Evolutionary conservation across 2,888 invertebrate species (phyloP).

Genomic region (Athalia circularis): DNA sequence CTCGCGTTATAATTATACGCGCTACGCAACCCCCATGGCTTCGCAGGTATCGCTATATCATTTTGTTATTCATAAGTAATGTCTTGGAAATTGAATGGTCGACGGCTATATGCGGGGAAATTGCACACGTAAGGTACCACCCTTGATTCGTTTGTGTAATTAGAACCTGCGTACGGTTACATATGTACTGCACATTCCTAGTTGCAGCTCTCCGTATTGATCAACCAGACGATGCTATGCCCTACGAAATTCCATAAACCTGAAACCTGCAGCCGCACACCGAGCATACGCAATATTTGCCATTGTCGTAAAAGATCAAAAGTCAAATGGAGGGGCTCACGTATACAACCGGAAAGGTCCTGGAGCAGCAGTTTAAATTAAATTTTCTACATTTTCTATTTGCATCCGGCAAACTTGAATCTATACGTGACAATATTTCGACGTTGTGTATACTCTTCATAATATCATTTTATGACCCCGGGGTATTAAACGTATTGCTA

Average conservation of each 20-base stretch:
- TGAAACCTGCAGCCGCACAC: background rate
- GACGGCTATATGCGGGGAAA: background rate
- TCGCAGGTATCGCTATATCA: constrained; percentile 1
- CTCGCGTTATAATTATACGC: background rate
- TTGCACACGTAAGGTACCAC: too few species aligned
- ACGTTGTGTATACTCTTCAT: too few species aligned
- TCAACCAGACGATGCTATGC: constrained; percentile 21
- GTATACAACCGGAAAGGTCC: background rate
- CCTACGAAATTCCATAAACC: constrained; percentile 30
- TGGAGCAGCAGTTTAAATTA: constrained; percentile 13
- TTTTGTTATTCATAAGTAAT: constrained; percentile 17
- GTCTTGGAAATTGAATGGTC: constrained; percentile 6
- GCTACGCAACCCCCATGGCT: background rate
- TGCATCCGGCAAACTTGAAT: background rate
- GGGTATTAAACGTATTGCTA: too few species aligned
- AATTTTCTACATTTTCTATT: background rate
- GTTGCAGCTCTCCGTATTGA: constrained; percentile 28
- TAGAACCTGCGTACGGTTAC: background rate
- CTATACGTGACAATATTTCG: background rate
- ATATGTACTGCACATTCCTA: background rate
- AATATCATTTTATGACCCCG: too few species aligned
- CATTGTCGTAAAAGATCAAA: constrained; percentile 21
- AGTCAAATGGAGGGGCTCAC: constrained; percentile 5
- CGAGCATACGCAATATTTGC: constrained; percentile 20
- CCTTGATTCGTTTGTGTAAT: background rate